phyloP scores from a whole-genome alignment of 2,113 vertebrate genomes.

The Hydropotes inermis region DNA sequence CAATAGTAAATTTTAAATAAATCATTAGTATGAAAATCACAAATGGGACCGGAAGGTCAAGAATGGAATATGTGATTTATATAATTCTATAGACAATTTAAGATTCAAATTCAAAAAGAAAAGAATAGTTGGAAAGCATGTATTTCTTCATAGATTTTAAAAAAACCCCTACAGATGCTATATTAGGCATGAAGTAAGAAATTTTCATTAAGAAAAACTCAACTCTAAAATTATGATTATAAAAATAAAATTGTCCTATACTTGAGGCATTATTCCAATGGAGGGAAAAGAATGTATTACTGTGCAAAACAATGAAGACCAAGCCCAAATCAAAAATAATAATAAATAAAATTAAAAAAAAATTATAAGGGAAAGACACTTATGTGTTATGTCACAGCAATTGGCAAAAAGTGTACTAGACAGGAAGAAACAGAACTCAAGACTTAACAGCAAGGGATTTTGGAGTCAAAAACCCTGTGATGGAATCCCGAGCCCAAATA shows the following conservation, averaged over 20 bases:
- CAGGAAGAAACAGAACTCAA: neutral
- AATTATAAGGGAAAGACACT: neutral
- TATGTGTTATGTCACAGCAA: neutral
- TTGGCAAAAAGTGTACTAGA: neutral
- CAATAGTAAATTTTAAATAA: neutral
- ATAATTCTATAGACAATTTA: neutral
- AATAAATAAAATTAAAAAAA: neutral
- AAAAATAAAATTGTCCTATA: neutral
- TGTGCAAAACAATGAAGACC: neutral
- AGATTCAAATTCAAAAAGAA: neutral
- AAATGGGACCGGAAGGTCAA: neutral
- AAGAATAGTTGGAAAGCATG: neutral
- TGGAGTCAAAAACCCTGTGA: neutral
- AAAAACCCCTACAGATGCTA: neutral
- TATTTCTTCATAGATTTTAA: neutral
- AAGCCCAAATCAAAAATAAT: neutral
- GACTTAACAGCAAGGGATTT: neutral
- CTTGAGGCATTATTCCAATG: neutral
- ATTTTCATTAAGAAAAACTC: neutral
- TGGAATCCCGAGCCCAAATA: neutral
- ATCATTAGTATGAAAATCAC: neutral
- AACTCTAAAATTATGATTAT: neutral
- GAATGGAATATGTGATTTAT: neutral
- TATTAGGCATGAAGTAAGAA: neutral
- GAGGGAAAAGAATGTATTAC: neutral